These are phyloP conservation scores for Helicoverpa zea DNA, from an alignment of 1,140 invertebrate genomes.

Conservation along the genomic window DNA sequence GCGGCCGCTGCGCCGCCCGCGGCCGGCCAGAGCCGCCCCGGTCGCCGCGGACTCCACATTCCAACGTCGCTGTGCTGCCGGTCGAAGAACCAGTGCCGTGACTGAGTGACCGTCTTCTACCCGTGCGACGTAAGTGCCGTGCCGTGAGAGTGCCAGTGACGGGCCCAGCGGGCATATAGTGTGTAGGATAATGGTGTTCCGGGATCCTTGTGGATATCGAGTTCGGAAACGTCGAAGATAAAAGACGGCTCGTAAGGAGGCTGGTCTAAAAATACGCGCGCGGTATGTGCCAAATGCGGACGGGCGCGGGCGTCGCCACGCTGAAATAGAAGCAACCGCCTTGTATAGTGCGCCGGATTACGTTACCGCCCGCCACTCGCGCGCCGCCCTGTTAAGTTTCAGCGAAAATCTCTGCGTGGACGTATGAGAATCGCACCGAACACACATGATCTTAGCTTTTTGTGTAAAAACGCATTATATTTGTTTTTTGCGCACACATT, in stretches of 20 bases:
- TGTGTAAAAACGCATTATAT: slow-evolving; percentile 2
- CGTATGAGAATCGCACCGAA: slow-evolving; percentile 10
- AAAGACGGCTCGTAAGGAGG: slow-evolving; percentile 50
- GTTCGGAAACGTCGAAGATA: slow-evolving; percentile 58
- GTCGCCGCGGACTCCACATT: slow-evolving; percentile 87
- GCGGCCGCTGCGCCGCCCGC: slow-evolving; percentile 55
- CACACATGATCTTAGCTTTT: background rate
- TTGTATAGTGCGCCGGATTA: slow-evolving; percentile 78
- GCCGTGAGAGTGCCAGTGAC: slow-evolving; percentile 71
- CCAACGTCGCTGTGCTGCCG: slow-evolving; percentile 84
- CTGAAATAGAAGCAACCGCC: slow-evolving; percentile 72
- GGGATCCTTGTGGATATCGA: slow-evolving; percentile 46
- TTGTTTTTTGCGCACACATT: slow-evolving; percentile 25
- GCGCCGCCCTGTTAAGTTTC: slow-evolving; percentile 27
- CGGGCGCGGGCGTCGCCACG: slow-evolving; percentile 62
- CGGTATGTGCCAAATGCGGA: slow-evolving; percentile 69
- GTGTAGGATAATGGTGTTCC: slow-evolving; percentile 51
- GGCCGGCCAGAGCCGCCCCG: slow-evolving; percentile 81
- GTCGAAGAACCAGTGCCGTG: slow-evolving; percentile 72
- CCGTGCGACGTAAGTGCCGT: slow-evolving; percentile 85
- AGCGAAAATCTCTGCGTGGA: slow-evolving; percentile 31
- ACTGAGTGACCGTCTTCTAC: slow-evolving; percentile 82
- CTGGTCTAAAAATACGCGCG: slow-evolving; percentile 74
- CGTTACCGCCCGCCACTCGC: slow-evolving; percentile 69
- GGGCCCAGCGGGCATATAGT: slow-evolving; percentile 47